Conservation (phyloP, 2,888 invertebrate genomes). For the Aricia artaxerxes region DNA sequence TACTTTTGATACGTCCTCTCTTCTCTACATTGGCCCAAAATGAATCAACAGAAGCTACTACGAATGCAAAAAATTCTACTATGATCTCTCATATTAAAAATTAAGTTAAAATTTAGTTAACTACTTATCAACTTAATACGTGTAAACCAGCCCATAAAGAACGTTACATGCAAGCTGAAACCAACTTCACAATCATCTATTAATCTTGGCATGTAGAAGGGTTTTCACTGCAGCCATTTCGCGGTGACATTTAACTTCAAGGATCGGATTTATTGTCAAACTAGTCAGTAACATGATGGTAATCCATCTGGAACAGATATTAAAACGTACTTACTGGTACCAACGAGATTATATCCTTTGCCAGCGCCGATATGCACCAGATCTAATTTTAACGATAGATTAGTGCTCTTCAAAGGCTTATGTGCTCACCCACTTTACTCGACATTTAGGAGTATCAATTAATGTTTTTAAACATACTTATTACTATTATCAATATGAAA, state of each 20-base stretch:
- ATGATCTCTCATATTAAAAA: no score
- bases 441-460: background rate
- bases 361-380: background rate
- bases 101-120: no score
- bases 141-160: background rate
- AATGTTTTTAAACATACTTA: background rate
- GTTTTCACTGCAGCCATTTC: background rate
- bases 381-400: conserved; percentile 13
- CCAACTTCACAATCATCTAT: background rate
- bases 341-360: conserved; percentile 23
- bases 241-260: conserved; percentile 2
- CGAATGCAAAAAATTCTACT: no score
- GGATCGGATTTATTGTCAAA: conserved; percentile 4
- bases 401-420: conserved; percentile 12
- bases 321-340: conserved; percentile 11
- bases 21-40: no score
- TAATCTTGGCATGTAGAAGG: background rate
- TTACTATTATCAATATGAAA: no score
- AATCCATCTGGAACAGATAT: conserved; percentile 16
- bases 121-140: no score
- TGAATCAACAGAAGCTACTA: no score
- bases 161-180: background rate
- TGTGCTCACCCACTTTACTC: background rate
- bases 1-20: no score
- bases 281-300: conserved; percentile 11